Percentiles rank a stretch among this genome's conserved stretches.
Evolutionary conservation across 2,888 invertebrate species (phyloP).

Genomic region (Creontiades dilutus): DNA sequence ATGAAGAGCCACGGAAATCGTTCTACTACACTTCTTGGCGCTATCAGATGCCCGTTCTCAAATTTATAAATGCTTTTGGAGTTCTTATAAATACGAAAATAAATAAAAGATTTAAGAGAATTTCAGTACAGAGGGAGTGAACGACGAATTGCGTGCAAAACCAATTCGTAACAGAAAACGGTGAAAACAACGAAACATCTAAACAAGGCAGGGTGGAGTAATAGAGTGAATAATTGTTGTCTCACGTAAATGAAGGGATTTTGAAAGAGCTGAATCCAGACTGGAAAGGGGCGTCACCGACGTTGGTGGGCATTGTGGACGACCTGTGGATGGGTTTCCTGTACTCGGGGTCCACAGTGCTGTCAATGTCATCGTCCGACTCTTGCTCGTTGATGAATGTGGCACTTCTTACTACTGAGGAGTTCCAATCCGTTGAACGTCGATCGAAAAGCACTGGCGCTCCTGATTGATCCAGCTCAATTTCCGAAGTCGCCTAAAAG

Average conservation of each 20-base stretch:
- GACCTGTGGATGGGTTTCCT: conserved; percentile 77
- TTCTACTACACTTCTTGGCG: too few relatives aligned
- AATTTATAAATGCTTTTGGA: too few relatives aligned
- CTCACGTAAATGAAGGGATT: conserved; percentile 91
- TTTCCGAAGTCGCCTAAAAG: conserved; percentile 75
- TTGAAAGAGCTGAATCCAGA: conserved; percentile 83
- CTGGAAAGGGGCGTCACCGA: conserved; percentile 78
- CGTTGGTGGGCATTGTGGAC: conserved; percentile 83
- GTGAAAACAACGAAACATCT: background rate
- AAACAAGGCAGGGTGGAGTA: conserved; percentile 2
- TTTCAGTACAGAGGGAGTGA: too few relatives aligned
- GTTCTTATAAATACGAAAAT: too few relatives aligned
- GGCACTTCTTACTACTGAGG: conserved; percentile 77
- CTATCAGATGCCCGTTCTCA: too few relatives aligned
- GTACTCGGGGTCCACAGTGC: conserved; percentile 71
- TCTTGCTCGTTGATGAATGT: conserved; percentile 77
- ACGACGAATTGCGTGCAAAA: background rate
- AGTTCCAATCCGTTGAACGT: conserved; percentile 75
- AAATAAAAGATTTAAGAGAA: too few relatives aligned
- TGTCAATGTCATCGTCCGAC: conserved; percentile 73
- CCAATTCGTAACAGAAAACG: background rate
- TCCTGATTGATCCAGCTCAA: conserved; percentile 76
- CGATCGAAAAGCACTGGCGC: conserved; percentile 80
- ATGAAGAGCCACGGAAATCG: too few relatives aligned
- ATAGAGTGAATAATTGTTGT: background rate